phyloP scores from a whole-genome alignment of 2,113 vertebrate genomes.

The Sturnus vulgaris region DNA sequence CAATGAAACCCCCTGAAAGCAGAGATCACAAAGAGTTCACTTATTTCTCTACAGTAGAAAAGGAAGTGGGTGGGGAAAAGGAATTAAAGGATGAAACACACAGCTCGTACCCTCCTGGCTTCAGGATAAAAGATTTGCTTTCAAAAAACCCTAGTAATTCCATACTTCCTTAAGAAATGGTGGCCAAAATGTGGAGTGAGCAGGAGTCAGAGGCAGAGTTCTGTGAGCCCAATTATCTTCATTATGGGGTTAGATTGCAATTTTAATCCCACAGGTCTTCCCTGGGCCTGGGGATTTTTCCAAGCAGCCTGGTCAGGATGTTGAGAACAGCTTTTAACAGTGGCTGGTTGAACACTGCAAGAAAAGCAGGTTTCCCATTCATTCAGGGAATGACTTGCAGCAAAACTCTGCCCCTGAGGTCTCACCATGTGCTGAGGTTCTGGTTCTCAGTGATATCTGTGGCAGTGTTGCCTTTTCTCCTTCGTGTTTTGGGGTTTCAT shows the following conservation, averaged over 20 bases:
- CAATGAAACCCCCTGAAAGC: background rate
- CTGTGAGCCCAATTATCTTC: background rate
- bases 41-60: background rate
- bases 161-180: background rate
- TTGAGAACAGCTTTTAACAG: background rate
- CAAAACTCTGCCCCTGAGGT: background rate
- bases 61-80: slow-evolving; percentile 44
- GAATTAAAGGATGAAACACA: slow-evolving; percentile 17
- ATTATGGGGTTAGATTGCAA: background rate
- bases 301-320: background rate
- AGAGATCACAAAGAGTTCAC: slow-evolving; percentile 42
- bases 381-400: background rate
- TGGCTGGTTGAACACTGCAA: background rate
- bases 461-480: background rate
- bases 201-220: background rate
- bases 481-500: background rate
- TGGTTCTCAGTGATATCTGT: accelerated
- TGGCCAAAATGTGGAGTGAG: background rate
- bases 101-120: background rate
- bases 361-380: background rate
- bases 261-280: background rate
- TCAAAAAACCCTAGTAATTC: background rate
- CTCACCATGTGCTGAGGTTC: accelerated
- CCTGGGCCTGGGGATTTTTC: background rate
- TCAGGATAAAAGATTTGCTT: background rate